These are phyloP conservation scores for Knipowitschia caucasica DNA, from an alignment of 2,797 vertebrate species.

Conservation along the genomic window DNA sequence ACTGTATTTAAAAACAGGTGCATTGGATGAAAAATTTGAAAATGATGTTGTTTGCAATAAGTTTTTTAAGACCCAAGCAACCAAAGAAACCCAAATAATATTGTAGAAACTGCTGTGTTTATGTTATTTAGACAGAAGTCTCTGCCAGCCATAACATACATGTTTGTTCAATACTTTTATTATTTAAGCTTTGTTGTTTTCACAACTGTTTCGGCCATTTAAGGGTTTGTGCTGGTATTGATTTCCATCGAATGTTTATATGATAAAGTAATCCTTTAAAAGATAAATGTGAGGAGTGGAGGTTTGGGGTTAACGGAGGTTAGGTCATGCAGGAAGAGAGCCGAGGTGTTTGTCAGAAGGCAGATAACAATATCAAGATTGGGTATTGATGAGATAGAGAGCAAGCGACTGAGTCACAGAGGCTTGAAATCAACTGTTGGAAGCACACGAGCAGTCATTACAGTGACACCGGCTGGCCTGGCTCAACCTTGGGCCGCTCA, in stretches of 20 bases:
- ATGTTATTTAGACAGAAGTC: too few species aligned
- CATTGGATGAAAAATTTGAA: too few species aligned
- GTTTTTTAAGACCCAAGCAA: too few species aligned
- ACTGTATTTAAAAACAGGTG: too few species aligned
- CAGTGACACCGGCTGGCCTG: conserved; percentile 82
- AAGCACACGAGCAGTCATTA: conserved; percentile 86
- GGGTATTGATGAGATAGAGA: conserved; percentile 91
- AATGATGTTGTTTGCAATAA: too few species aligned
- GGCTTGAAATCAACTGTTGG: conserved; percentile 91
- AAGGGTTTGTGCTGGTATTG: conserved; percentile 91
- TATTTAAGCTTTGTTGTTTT: conserved; percentile 58
- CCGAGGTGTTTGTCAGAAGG: conserved; percentile 66
- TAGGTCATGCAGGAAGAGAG: conserved; percentile 16
- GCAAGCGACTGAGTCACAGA: conserved; percentile 87
- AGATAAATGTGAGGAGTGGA: conserved; percentile 15
- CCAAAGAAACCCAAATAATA: too few species aligned
- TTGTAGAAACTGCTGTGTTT: too few species aligned
- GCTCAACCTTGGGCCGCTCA: conserved; percentile 91
- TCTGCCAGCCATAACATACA: too few species aligned
- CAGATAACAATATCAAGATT: conserved; percentile 92
- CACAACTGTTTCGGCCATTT: conserved; percentile 85
- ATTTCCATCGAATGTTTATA: conserved; percentile 92
- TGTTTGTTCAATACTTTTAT: too few species aligned
- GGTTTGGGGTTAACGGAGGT: conserved; percentile 21
- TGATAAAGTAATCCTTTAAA: conserved; percentile 87